Evolutionary conservation across 2,888 invertebrate genomes (phyloP), one percentile per base, ranked within the genome.

Genomic region (Tricholauxania praeusta): DNA sequence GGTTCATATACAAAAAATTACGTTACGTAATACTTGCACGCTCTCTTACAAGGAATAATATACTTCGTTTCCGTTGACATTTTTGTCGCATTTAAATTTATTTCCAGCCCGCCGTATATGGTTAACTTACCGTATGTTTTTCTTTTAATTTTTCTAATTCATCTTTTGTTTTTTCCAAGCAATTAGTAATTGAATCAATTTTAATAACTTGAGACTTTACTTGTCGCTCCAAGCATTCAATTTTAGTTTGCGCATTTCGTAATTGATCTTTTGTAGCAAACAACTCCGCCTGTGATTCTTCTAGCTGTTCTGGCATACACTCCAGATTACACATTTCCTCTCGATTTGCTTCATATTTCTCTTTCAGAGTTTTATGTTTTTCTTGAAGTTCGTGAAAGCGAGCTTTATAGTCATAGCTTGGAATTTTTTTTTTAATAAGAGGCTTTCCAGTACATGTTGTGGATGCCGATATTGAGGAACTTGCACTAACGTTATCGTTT

Each of bases 381-480:
- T 91, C 90, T 17, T 89, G 82, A 66, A 93, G 87, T 78, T 90
- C 89, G 80, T 89, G 88, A 77, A 90, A 91, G 66, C 92, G 89
- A 47, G 91, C 91, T 84, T 93, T 91, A 76, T 89, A 92, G 80
- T 92, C 92, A 84, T 92, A 92, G 0, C 91, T 88, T 10, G 90
- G 88, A 65, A 91, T 90, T 39, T 39, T 39, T 75, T 91, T 89
- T 70, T 90, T 91, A 4, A 89, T 89, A 22, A 85, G 87, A 0
- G 83, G 69, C 52, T 84, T 84, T 32, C 78, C 74, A 32, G 78
- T 74, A 14, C 79, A 78, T 12, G 81, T 77, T 8, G 82, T 77
- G 1, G 80, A 77, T 47, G 76, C 22, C 14, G 78, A 76, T 32
- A 77, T 76, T 5, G 71, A 22, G 7, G 28, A 51, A 32, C 49